A percentile compares a stretch with the other conserved stretches of the same genome.
These are phyloP conservation scores for Synanthedon andrenaeformis DNA, from an alignment of 2,888 invertebrate species.

Conservation along the genomic window DNA sequence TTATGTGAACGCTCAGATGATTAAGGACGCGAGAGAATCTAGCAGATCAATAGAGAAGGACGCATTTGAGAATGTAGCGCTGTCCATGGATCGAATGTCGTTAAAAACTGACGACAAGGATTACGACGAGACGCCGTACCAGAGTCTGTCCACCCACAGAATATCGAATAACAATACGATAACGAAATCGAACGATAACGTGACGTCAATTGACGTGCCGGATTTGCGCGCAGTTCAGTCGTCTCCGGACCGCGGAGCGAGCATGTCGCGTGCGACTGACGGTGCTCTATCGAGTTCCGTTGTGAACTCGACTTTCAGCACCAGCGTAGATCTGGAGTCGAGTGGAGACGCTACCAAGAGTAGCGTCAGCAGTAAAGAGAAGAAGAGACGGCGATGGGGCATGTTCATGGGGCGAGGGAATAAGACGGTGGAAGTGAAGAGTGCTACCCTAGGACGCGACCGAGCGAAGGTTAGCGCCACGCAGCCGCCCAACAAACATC, in stretches of 20 bases:
- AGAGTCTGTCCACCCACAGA: constrained; percentile 51
- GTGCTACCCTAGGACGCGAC: constrained; percentile 78
- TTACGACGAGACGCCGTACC: constrained; percentile 58
- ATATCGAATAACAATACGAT: constrained; percentile 46
- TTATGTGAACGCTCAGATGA: constrained; percentile 60
- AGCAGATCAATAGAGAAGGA: constrained; percentile 38
- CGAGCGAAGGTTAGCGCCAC: constrained; percentile 64
- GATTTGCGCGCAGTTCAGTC: constrained; percentile 15
- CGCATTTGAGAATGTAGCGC: constrained; percentile 36
- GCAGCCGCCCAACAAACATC: constrained; percentile 65
- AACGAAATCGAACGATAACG: constrained; percentile 39
- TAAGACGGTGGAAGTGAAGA: constrained; percentile 71
- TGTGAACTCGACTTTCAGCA: constrained; percentile 38
- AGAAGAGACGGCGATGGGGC: constrained; percentile 76
- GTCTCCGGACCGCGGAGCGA: constrained; percentile 11
- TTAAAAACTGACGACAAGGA: constrained; percentile 38
- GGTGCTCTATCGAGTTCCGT: constrained; percentile 36
- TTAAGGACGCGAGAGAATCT: constrained; percentile 50
- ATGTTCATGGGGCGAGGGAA: constrained; percentile 75
- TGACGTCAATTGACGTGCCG: constrained; percentile 49
- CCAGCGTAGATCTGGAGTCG: constrained; percentile 34
- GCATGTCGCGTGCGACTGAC: constrained; percentile 25
- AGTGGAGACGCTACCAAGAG: constrained; percentile 24
- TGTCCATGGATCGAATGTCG: constrained; percentile 41
- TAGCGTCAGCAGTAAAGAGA: constrained; percentile 50